Base-by-base conservation (phyloP, 2,888 invertebrate species). In the Agrochola lota region DNA sequence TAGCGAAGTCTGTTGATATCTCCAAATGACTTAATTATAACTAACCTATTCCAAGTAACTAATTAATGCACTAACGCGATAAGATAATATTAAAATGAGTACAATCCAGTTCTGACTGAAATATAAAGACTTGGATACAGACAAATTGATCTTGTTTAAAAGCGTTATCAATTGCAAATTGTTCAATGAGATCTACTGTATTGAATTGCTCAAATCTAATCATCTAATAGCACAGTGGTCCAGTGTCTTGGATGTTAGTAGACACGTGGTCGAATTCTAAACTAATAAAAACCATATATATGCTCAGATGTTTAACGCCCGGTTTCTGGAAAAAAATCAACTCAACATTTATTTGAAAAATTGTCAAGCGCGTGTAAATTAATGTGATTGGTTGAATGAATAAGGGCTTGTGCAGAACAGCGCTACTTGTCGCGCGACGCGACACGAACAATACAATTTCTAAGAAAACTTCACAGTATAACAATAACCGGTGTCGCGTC, bases 121-220 rank as follows among this genome's bases (percentile, higher is more conserved):
- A 11, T 62, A 15, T 12, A 17, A 72, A 64, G 63, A 52, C 35
- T 46, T 23, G 20, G 55, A 46, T 69, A 9, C 59, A 57, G 78
- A 82, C 78, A 76, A 84, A 86, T 84, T 82, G 71, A 66, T 62
- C 74, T 73, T 52, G 62, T 73, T 74, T 60, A 23, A 26, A 62
- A 77, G 60, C 60, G 64, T 79, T 85, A 84, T 85, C 67, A 20
- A 73, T 57, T 63, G 69, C 60, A 52, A 80, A 68, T 77, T 59
- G 17, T 74, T 66, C 8, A 81, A 52, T 80, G 49, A 67, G 35
- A 60, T 67, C 35, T 62, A 59, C 35, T 81, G n/a, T 76, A 59
- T 26, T 71, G 9, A 66, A 80, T 66, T 72, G 20, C 12, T 63
- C 26, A 49, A 66, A 71, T 73, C 55, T n/a, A 55, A n/a, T 63